phyloP scores from a whole-genome alignment of 2,113 vertebrate species.

The Pteronura brasiliensis region DNA sequence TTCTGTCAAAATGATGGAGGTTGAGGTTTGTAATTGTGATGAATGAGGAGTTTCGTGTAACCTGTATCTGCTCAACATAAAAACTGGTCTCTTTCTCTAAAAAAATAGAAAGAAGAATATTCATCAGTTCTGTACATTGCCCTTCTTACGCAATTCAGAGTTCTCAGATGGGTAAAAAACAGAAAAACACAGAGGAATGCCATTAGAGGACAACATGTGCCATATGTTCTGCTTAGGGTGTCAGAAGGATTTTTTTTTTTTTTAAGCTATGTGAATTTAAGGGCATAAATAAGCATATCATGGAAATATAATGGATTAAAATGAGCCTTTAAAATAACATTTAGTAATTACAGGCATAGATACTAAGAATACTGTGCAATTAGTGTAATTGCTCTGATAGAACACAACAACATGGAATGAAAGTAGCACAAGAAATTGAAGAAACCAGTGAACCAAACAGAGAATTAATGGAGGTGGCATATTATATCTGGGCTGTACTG shows the following conservation, averaged over 20 bases:
- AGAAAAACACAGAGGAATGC: background rate
- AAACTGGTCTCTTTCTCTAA: background rate
- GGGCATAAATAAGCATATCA: background rate
- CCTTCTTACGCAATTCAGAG: background rate
- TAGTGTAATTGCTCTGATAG: background rate
- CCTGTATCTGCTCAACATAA: background rate
- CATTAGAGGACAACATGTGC: background rate
- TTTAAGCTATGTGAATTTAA: background rate
- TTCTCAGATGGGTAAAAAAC: background rate
- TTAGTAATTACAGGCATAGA: background rate
- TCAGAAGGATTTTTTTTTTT: background rate
- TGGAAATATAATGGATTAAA: background rate
- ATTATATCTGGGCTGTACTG: accelerated
- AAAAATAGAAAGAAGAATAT: background rate
- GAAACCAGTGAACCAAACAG: background rate
- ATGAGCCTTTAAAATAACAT: background rate
- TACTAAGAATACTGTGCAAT: background rate
- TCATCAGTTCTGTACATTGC: background rate
- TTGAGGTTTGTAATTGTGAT: background rate
- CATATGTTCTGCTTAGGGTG: background rate
- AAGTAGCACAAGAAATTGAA: background rate
- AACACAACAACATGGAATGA: background rate
- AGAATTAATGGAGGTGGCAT: background rate
- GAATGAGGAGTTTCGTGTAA: background rate
- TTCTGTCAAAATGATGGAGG: background rate